Evolutionary conservation across 2,113 vertebrate genomes (phyloP).

Genomic region (Halichoerus grypus): DNA sequence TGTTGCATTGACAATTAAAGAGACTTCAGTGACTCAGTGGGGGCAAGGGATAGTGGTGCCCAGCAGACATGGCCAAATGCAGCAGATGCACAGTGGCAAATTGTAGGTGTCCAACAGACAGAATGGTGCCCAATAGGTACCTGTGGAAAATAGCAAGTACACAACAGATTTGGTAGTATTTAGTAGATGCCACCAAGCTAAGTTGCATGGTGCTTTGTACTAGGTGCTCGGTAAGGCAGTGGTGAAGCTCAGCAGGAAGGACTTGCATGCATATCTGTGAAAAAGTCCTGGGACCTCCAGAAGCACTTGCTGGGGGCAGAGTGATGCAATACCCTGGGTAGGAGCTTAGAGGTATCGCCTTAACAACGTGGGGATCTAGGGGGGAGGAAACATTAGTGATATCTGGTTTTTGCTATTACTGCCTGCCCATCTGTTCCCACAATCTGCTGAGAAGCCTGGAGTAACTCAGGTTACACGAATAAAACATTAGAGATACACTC

Average conservation of each 20-base stretch:
- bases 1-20: not conserved
- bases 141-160: not conserved
- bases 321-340: not conserved
- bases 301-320: not conserved
- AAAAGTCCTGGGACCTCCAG: not conserved
- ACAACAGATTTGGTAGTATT: not conserved
- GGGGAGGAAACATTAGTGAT: not conserved
- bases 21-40: not conserved
- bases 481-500: conserved; percentile 3
- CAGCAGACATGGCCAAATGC: not conserved
- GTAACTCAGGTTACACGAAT: conserved; percentile 24
- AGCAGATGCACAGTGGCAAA: not conserved
- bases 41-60: not conserved
- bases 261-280: not conserved
- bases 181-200: not conserved
- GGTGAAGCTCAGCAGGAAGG: not conserved
- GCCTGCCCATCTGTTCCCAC: conserved; percentile 5
- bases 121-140: not conserved
- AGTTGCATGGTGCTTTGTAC: not conserved
- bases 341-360: not conserved
- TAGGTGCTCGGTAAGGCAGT: not conserved
- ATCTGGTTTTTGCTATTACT: not conserved
- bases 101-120: not conserved
- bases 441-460: not conserved
- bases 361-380: not conserved